These are phyloP conservation scores for Minunthozetes semirufus DNA, from an alignment of 2,888 invertebrate genomes.

Conservation along the genomic window DNA sequence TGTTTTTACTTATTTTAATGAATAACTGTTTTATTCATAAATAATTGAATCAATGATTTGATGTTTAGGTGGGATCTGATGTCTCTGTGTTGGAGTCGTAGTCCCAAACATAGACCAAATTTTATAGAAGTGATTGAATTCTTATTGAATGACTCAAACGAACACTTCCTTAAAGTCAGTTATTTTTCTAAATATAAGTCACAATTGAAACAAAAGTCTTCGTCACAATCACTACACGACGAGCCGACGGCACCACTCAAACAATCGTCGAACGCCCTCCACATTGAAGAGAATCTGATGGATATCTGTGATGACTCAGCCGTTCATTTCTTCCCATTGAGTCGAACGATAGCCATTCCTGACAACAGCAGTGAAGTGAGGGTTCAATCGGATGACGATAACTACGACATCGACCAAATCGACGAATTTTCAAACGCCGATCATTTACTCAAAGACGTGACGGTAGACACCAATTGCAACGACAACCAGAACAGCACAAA, in stretches of 20 bases:
- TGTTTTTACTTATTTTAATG: background rate
- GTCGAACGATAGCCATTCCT: background rate
- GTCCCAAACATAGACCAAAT: slow-evolving; percentile 67
- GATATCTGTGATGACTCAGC: slow-evolving; percentile 24
- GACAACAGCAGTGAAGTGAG: background rate
- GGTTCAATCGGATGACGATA: background rate
- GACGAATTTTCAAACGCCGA: slow-evolving; percentile 19
- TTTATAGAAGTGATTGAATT: slow-evolving; percentile 66
- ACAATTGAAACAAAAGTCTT: slow-evolving; percentile 26
- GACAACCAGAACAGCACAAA: background rate
- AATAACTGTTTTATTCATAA: background rate
- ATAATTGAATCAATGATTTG: background rate
- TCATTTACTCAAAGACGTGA: slow-evolving; percentile 8
- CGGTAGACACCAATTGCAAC: background rate
- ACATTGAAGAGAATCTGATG: slow-evolving; percentile 14
- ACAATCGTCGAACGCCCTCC: background rate
- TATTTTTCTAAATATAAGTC: slow-evolving; percentile 34
- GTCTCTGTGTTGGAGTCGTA: slow-evolving; percentile 85
- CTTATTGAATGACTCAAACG: slow-evolving; percentile 59
- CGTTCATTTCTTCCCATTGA: slow-evolving; percentile 33
- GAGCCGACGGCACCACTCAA: slow-evolving; percentile 8
- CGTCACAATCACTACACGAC: background rate
- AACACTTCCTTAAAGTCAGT: slow-evolving; percentile 48
- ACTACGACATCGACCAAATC: slow-evolving; percentile 22
- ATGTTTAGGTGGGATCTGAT: slow-evolving; percentile 66